A percentile compares a stretch with the other conserved stretches of the same genome.
Conservation (phyloP, 2,888 invertebrate species). For the Arctia plantaginis region DNA sequence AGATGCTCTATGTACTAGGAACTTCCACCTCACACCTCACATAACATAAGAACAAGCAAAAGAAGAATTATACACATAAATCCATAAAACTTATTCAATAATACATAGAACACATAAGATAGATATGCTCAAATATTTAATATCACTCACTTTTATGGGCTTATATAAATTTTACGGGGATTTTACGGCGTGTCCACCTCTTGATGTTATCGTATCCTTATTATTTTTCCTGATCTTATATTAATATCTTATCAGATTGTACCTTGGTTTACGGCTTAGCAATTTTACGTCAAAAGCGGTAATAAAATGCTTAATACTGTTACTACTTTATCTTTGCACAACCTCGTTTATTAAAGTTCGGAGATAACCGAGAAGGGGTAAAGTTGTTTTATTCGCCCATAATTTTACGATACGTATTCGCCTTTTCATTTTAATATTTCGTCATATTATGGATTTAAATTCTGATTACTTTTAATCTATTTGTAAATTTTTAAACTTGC, state of each 20-base stretch:
- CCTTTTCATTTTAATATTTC: slow-evolving; percentile 12
- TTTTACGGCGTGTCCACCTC: slow-evolving; percentile 72
- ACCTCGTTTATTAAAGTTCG: slow-evolving; percentile 10
- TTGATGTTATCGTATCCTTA: slow-evolving; percentile 61
- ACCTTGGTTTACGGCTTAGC: slow-evolving; percentile 35
- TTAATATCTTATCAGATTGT: slow-evolving; percentile 41
- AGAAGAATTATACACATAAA: slow-evolving; percentile 11
- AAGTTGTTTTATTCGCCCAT: slow-evolving; percentile 17
- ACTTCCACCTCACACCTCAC: too few species aligned
- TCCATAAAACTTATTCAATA: slow-evolving; percentile 18
- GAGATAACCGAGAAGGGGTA: slow-evolving; percentile 1
- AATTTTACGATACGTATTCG: slow-evolving; percentile 12
- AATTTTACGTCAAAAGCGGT: slow-evolving; percentile 16
- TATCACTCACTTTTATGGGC: slow-evolving; percentile 70
- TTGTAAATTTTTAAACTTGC: background rate
- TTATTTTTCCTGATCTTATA: slow-evolving; percentile 63
- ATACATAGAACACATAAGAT: slow-evolving; percentile 45
- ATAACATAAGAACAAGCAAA: background rate
- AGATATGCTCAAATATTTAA: slow-evolving; percentile 59
- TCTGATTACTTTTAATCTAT: background rate
- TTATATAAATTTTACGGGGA: slow-evolving; percentile 71
- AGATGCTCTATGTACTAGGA: too few species aligned
- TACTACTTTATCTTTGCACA: slow-evolving; percentile 14
- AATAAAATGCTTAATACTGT: slow-evolving; percentile 15
- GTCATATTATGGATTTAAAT: slow-evolving; percentile 9